phyloP scores from a whole-genome alignment of 2,797 vertebrate species.

The Allobates femoralis region DNA sequence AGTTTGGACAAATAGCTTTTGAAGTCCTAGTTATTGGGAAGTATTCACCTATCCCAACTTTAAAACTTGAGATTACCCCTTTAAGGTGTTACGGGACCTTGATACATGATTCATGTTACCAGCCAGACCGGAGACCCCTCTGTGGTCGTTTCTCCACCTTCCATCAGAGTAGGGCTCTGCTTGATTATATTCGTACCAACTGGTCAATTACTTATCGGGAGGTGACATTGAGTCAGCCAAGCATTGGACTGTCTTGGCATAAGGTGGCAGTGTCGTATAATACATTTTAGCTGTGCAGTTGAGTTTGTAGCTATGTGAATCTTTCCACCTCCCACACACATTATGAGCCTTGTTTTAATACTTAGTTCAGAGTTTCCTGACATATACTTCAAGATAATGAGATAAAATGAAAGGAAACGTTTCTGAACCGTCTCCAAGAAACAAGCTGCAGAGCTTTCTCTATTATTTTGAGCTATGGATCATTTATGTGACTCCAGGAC shows the following conservation, averaged over 20 bases:
- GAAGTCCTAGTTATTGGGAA: too few relatives aligned
- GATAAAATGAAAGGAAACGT: conserved; percentile 27
- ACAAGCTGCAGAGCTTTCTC: background rate
- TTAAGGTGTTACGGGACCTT: too few relatives aligned
- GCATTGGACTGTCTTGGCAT: too few relatives aligned
- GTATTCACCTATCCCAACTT: too few relatives aligned
- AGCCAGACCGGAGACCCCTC: too few relatives aligned
- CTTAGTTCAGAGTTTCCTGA: conserved; percentile 37
- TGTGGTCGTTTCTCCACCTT: background rate
- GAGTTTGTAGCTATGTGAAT: conserved; percentile 9
- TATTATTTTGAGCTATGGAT: background rate
- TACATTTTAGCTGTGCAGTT: background rate
- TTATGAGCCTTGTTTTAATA: conserved; percentile 23
- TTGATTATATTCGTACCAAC: background rate
- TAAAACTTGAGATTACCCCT: too few relatives aligned
- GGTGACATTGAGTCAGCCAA: background rate
- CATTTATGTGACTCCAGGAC: background rate
- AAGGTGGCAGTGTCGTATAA: background rate
- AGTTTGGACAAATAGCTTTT: too few relatives aligned
- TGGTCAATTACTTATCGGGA: background rate
- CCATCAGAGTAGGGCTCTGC: background rate
- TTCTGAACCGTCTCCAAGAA: conserved; percentile 13
- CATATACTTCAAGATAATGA: conserved; percentile 43
- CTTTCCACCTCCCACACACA: conserved; percentile 24
- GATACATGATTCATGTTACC: too few relatives aligned